A percentile compares a stretch with the other conserved stretches of the same genome.
phyloP scores from a whole-genome alignment of 35 echinoderm and acorn worm genomes.

The Holothuria glaberrima region DNA sequence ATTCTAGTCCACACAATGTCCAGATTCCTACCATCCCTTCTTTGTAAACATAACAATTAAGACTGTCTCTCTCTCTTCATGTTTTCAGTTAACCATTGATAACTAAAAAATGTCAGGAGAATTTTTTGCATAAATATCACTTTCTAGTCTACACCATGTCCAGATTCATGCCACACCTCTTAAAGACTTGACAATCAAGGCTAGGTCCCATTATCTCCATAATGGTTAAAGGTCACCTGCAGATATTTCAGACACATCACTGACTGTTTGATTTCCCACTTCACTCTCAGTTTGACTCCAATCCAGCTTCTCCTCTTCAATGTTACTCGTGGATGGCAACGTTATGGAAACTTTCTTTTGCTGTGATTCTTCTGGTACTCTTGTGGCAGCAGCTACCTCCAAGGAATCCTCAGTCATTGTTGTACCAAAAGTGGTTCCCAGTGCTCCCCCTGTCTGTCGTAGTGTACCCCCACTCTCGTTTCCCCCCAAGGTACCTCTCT shows the following conservation, averaged over 20 bases:
- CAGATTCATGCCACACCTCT: too few species aligned
- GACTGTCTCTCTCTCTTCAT: too few species aligned
- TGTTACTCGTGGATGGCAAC: conserved; percentile 61
- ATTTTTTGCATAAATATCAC: too few species aligned
- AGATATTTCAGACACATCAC: conserved; percentile 94
- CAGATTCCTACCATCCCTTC: too few species aligned
- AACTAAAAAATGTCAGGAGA: too few species aligned
- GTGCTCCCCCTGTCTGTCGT: neutral
- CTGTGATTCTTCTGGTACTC: neutral
- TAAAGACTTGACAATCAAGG: too few species aligned
- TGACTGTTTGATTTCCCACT: conserved; percentile 66
- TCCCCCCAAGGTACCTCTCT: neutral
- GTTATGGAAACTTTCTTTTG: conserved; percentile 75
- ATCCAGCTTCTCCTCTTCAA: conserved; percentile 54
- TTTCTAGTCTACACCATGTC: too few species aligned
- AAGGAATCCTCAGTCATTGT: conserved; percentile 76
- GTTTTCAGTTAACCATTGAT: too few species aligned
- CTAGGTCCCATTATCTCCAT: too few species aligned
- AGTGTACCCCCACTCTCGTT: conserved; percentile 23
- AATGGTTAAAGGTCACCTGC: conserved; percentile 36
- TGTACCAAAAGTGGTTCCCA: conserved; percentile 51
- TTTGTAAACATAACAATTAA: too few species aligned
- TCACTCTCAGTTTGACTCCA: conserved; percentile 65
- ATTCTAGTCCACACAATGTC: too few species aligned
- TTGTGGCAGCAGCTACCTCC: conserved; percentile 38